These are phyloP conservation scores for Penelope pileata DNA, from an alignment of 2,113 vertebrate species.

Conservation along the genomic window DNA sequence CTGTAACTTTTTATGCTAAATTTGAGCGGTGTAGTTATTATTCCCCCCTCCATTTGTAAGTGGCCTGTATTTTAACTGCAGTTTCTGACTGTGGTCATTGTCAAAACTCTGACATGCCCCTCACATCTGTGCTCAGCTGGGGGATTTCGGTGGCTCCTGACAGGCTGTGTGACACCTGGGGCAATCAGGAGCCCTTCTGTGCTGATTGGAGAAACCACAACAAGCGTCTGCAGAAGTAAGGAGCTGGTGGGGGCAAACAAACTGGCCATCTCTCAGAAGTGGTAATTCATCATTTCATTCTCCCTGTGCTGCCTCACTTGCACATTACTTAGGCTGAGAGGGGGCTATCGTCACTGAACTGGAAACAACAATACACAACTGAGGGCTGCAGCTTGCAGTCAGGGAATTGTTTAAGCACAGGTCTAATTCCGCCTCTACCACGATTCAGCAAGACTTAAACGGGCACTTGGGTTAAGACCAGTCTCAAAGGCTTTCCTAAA, in stretches of 20 bases:
- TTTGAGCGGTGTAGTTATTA: neutral
- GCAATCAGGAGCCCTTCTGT: neutral
- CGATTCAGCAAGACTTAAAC: neutral
- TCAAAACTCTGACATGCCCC: neutral
- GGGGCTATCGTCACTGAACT: neutral
- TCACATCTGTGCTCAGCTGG: neutral
- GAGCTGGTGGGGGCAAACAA: neutral
- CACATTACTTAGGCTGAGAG: neutral
- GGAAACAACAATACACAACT: neutral
- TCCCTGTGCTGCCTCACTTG: neutral
- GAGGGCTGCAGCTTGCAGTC: neutral
- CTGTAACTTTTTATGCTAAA: neutral
- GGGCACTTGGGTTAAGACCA: neutral
- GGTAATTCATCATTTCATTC: neutral
- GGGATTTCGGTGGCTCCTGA: neutral
- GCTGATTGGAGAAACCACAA: neutral
- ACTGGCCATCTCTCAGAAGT: neutral
- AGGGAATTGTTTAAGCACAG: neutral
- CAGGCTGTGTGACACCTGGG: neutral
- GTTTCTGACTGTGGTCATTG: neutral
- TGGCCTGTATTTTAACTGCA: neutral
- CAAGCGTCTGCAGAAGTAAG: neutral
- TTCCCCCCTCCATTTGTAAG: neutral
- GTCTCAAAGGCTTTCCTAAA: constrained; percentile 5
- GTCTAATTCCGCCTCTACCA: neutral